Base-by-base conservation (phyloP, 2,113 vertebrate genomes). In the Forbesichthys agassizii region DNA sequence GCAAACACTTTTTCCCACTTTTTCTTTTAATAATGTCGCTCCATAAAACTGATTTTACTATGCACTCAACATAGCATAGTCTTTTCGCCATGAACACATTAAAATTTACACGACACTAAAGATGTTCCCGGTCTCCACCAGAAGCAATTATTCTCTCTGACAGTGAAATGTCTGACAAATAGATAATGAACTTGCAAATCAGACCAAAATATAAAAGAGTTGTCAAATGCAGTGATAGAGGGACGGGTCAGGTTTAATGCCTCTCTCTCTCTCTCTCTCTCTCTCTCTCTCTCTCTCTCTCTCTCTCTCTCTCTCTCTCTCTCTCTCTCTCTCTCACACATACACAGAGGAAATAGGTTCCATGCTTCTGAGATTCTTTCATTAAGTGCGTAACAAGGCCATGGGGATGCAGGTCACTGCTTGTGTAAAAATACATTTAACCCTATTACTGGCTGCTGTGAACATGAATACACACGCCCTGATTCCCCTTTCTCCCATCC, bases 351-450 rank as follows among this genome's bases (percentile, higher is more conserved):
- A 33, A 66, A 68, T 14, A n/a, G 52, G 52, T 71, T 48, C 47
- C 46, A 27, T 61, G 36, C 48, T 60, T 56, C 57, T 52, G 64
- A 62, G 60, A 49, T 56, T 71, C 7, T 70, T 61, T 54, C 36
- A 74, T 81, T 48, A 61, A 46, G 57, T 60, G 62, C 9, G 47
- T 84, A 87, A 84, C 80, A 84, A 81, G 67, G 61, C 67, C 73
- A 73, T 73, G 36, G 36, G 57, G 77, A 87, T 81, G 77, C 82
- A 84, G 79, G 82, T 87, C 85, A 87, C 66, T 48, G 69, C 46
- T 73, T 78, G 73, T 72, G 78, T 65, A 77, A 72, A 84, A 84
- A 73, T 75, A 78, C 63, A 55, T 84, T 84, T 87, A 84, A 84
- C 82, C 85, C 80, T 74, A 82, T 87, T 81, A 87, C 64, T 36